Evolutionary conservation across 2,113 vertebrate species (phyloP), one percentile per base, ranked within the genome.

Genomic region (Vanacampus margaritifer): DNA sequence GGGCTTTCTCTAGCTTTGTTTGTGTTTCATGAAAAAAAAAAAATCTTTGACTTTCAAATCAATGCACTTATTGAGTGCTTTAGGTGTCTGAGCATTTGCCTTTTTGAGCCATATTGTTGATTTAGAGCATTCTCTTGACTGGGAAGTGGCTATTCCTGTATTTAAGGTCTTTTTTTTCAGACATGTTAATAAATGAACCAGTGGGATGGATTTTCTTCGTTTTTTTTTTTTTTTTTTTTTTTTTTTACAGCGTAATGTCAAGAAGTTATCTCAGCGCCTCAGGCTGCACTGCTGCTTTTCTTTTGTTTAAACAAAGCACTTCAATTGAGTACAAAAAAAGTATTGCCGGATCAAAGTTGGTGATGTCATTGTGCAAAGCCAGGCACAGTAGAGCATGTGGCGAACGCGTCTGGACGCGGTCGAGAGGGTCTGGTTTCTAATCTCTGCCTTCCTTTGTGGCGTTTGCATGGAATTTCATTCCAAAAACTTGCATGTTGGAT

Each of bases 1-100:
- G 48, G 37, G 41, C 53, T 71, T 78, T 75, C 70, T 79, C 69
- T 68, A 24, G 11, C 56, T 65, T 65, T 37, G 24, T 78, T 51
- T 59, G 37, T 65, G 53, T 79, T 46, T 58, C 41, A 50, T 64
- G 28, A 76, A 68, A 41, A 75, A 32, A 32, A 32, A 32, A 32
- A 56, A 19, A 45, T 17, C 69, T n/a, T 50, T 10, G 21, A 50
- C n/a, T n/a, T 50, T 50, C 21, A 21, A 50, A 10, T 23, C 21
- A n/a, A 50, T 50, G 48, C 45, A 19, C 1, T 46, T 46, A 46
- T 19, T 17, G 17, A n/a, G 21, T 50, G 48, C 8, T 46, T 46
- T 2, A 50, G 48, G 48, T 10, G 45, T 41, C 13, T 12, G 39
- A 41, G 39, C 6, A 39, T 67, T 28, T 64, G 11, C 43, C 65